phyloP scores from a whole-genome alignment of 2,888 invertebrate species.

The Himalopsyche tibetana region DNA sequence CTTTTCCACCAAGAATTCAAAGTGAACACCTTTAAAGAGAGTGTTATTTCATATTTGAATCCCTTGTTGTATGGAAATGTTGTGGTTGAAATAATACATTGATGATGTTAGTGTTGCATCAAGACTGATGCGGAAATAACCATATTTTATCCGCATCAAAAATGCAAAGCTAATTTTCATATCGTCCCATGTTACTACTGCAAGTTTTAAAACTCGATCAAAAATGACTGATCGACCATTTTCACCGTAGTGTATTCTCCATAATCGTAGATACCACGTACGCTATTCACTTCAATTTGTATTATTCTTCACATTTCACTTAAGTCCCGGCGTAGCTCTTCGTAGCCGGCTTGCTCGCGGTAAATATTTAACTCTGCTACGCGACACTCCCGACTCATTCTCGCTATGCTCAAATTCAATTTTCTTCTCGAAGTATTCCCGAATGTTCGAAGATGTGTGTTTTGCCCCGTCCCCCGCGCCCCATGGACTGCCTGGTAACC shows the following conservation, averaged over 20 bases:
- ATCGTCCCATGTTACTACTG: background rate
- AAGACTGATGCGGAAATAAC: background rate
- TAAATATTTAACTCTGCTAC: slow-evolving; percentile 35
- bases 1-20: too few relatives aligned
- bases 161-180: background rate
- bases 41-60: too few relatives aligned
- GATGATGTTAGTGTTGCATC: background rate
- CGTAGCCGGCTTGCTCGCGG: slow-evolving; percentile 10
- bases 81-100: too few relatives aligned
- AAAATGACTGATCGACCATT: slow-evolving; percentile 10
- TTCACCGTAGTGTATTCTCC: background rate
- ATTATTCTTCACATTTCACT: slow-evolving; percentile 42
- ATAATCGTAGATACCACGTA: background rate
- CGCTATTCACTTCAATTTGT: slow-evolving; percentile 31
- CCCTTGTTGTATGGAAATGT: too few relatives aligned
- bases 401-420: slow-evolving; percentile 44
- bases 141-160: background rate
- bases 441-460: slow-evolving; percentile 43
- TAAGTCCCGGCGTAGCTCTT: slow-evolving; percentile 10
- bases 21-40: too few relatives aligned
- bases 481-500: background rate
- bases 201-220: background rate
- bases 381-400: slow-evolving; percentile 39
- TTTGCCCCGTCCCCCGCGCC: background rate
- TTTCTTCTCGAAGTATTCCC: slow-evolving; percentile 46